These are phyloP conservation scores for Pseudolycoriella hygida DNA, from an alignment of 2,888 invertebrate genomes.

Conservation along the genomic window DNA sequence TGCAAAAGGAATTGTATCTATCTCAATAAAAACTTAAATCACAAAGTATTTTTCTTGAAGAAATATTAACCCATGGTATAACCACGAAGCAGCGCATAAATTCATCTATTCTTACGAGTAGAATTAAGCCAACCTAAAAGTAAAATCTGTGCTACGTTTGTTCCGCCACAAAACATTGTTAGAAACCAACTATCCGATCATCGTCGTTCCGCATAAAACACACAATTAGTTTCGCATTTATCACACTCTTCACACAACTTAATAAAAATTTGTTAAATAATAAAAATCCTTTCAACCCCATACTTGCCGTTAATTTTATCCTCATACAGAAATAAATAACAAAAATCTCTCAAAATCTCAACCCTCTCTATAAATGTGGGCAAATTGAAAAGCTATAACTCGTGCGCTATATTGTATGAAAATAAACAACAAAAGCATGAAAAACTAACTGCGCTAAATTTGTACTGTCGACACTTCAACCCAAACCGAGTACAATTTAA, in stretches of 20 bases:
- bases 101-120: too few relatives aligned
- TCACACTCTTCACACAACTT: background rate
- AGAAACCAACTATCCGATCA: too few relatives aligned
- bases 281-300: background rate
- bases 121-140: too few relatives aligned
- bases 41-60: too few relatives aligned
- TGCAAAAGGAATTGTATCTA: too few relatives aligned
- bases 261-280: background rate
- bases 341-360: background rate
- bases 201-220: background rate
- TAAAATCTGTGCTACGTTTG: too few relatives aligned
- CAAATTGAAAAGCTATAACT: constrained; percentile 1
- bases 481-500: background rate
- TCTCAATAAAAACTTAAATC: too few relatives aligned
- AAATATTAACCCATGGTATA: too few relatives aligned
- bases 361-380: constrained; percentile 1
- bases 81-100: too few relatives aligned
- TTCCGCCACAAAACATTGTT: too few relatives aligned
- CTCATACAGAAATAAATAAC: background rate
- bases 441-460: background rate
- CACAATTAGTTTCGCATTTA: background rate
- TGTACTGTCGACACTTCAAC: background rate
- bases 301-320: background rate
- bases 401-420: background rate
- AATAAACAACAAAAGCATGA: background rate